Base-by-base conservation (phyloP, 2,888 invertebrate species). In the Chalcis sispes region DNA sequence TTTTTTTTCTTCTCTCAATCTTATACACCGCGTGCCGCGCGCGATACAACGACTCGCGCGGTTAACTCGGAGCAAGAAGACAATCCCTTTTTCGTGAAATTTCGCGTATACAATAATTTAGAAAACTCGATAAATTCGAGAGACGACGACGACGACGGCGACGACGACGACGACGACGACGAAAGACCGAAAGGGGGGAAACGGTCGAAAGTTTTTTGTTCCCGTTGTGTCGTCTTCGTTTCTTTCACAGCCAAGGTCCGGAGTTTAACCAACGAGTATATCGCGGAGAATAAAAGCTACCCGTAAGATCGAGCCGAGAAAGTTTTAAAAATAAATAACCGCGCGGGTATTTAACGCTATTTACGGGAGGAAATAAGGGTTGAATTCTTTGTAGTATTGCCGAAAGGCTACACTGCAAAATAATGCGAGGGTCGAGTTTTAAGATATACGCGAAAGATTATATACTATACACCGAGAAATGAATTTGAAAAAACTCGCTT, bases 281-380 rank as follows among this genome's bases (percentile, higher is more conserved):
- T 36, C 40, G n/a, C 54, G 36, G 59, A 15, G 52, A 27, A 7
- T 23, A n/a, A 29, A 27, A 29, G 4, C 27, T 29, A 27, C 18
- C 18, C 46, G 25, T 2, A 69, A 8, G 48, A 56, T 69, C 69
- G 74, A 77, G 70, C 62, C 75, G 64, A 79, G 79, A 82, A 82
- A 85, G 82, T 84, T 85, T 80, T 81, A 82, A 82, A 86, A 86
- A 86, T 86, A 86, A 86, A 86, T 86, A 86, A 87, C 86, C 84
- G n/a, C n/a, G n/a, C n/a, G 85, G 86, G 85, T 86, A 85, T 80
- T 86, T 86, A 86, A 83, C 84, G 84, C 72, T 74, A 69, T 78
- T 58, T 69, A 0, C 10, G 23, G 46, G 61, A 8, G 72, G 75
- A 73, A 75, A 72, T 76, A 76, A 78, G 77, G 78, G 75, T 75